These are phyloP conservation scores for Ophioderma brevispina DNA, from an alignment of 35 echinoderm and acorn worm genomes.

Conservation along the genomic window DNA sequence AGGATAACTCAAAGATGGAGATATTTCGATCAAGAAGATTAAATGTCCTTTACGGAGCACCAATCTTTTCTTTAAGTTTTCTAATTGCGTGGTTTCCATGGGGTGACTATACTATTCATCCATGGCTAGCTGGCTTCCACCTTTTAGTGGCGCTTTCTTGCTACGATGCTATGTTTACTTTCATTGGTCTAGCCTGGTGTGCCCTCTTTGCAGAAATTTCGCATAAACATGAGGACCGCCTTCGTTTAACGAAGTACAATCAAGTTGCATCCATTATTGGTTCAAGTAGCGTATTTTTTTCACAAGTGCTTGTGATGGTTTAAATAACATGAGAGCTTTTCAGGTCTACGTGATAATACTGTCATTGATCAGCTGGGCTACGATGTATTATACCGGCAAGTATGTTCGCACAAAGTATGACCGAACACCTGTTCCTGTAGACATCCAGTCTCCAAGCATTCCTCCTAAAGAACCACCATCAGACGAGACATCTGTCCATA, in stretches of 20 bases:
- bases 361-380: conserved; percentile 52
- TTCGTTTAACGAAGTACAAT: conserved; percentile 37
- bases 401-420: conserved; percentile 46
- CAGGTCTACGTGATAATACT: conserved; percentile 49
- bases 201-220: conserved; percentile 73
- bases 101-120: conserved; percentile 43
- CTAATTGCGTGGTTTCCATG: conserved; percentile 77
- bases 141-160: conserved; percentile 57
- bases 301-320: conserved; percentile 52
- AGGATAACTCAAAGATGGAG: conserved; percentile 70
- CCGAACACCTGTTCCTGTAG: neutral
- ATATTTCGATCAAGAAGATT: conserved; percentile 52
- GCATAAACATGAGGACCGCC: conserved; percentile 41
- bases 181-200: conserved; percentile 60
- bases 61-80: conserved; percentile 70
- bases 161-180: conserved; percentile 73
- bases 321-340: conserved; percentile 57
- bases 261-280: conserved; percentile 62
- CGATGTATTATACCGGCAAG: conserved; percentile 58
- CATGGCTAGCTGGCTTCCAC: conserved; percentile 61
- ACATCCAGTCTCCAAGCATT: neutral
- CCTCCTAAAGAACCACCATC: neutral
- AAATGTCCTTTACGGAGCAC: conserved; percentile 80
- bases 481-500: neutral
- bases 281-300: conserved; percentile 1